These are phyloP conservation scores for Sus cebifrons DNA, from an alignment of 2,797 vertebrate genomes.

Conservation along the genomic window DNA sequence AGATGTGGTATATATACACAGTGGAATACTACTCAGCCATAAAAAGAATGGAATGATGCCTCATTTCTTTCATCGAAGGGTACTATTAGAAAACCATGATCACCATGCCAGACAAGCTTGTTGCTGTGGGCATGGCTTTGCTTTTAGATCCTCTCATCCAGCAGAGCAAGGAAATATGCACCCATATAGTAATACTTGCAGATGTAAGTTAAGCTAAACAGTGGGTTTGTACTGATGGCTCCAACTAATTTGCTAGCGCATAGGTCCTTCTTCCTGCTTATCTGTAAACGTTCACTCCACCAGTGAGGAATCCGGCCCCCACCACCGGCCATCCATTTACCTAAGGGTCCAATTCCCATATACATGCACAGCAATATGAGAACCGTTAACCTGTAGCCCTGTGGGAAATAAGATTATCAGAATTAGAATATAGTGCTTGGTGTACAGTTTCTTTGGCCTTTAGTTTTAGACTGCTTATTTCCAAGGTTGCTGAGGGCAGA, in stretches of 20 bases:
- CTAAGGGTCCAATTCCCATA: not conserved
- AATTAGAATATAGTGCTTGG: not conserved
- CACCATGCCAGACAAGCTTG: not conserved
- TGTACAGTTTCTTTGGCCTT: not conserved
- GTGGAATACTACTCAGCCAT: too few relatives aligned
- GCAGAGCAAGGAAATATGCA: not conserved
- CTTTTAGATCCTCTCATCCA: not conserved
- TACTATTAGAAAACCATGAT: not conserved
- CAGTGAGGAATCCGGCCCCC: not conserved
- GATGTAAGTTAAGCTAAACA: not conserved
- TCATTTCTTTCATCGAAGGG: not conserved
- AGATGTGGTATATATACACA: too few relatives aligned
- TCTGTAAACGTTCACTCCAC: not conserved
- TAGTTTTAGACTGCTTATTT: not conserved
- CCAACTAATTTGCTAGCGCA: not conserved
- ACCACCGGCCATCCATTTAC: not conserved
- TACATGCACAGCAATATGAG: not conserved
- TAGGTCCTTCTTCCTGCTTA: not conserved
- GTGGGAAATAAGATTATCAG: not conserved
- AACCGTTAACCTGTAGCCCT: too few relatives aligned
- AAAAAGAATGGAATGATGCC: not conserved
- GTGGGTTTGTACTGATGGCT: not conserved
- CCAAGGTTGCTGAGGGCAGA: not conserved
- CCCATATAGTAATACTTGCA: not conserved
- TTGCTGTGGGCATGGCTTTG: not conserved